These are phyloP conservation scores for Otus sunia DNA, from an alignment of 2,113 vertebrate species.

Conservation along the genomic window DNA sequence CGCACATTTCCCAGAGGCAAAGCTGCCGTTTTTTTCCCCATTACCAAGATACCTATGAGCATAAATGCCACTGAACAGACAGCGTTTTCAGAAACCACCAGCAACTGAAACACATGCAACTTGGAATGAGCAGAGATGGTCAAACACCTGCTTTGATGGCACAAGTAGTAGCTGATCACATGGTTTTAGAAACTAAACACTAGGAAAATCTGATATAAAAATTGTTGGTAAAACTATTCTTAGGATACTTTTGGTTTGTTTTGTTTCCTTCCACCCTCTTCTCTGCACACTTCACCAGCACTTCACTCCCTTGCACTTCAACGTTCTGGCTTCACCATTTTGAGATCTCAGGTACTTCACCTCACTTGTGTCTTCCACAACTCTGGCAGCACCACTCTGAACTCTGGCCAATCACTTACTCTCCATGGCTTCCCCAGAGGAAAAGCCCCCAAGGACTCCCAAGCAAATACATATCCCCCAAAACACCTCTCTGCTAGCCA, in stretches of 20 bases:
- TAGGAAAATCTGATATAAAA: background rate
- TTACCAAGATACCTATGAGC: background rate
- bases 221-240: background rate
- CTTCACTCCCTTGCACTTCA: background rate
- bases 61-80: background rate
- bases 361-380: background rate
- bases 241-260: background rate
- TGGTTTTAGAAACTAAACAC: background rate
- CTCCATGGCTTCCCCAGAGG: background rate
- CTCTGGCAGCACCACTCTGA: background rate
- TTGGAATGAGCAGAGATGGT: background rate
- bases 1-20: slow-evolving; percentile 12
- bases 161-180: background rate
- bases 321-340: background rate
- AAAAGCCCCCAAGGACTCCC: background rate
- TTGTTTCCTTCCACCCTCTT: background rate
- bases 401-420: background rate
- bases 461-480: background rate
- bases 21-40: background rate
- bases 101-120: background rate
- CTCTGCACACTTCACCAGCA: background rate
- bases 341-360: background rate
- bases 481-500: background rate
- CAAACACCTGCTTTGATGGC: background rate
- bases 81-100: background rate